Conservation (phyloP, 1,140 invertebrate species). For the Scaptomyza hsui region DNA sequence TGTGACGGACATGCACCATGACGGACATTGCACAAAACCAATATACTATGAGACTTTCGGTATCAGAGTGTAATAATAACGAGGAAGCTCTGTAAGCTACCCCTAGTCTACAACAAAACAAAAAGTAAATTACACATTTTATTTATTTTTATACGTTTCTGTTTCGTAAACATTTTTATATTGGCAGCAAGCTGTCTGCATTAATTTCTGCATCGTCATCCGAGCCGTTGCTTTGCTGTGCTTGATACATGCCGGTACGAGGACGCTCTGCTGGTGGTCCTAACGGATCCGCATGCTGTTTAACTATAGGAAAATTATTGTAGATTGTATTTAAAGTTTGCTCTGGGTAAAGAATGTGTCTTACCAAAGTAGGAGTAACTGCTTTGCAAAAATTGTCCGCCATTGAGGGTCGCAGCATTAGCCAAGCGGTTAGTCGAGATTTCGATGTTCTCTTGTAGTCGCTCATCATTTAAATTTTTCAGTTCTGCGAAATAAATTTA, state of each 20-base stretch:
- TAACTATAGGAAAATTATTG: conserved; percentile 27
- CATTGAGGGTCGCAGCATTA: conserved; percentile 24
- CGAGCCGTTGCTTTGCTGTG: conserved; percentile 88
- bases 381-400: conserved; percentile 45
- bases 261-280: conserved; percentile 90
- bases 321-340: not conserved
- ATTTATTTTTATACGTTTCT: too few species aligned
- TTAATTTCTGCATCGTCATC: conserved; percentile 91
- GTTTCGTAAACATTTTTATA: conserved; percentile 39
- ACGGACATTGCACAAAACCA: too few species aligned
- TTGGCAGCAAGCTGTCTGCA: conserved; percentile 92
- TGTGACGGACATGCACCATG: too few species aligned
- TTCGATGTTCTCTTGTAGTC: conserved; percentile 49
- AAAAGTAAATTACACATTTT: too few species aligned
- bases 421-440: conserved; percentile 24
- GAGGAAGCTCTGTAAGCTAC: too few species aligned
- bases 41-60: too few species aligned
- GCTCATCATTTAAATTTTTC: conserved; percentile 57
- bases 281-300: conserved; percentile 89
- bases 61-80: too few species aligned
- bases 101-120: too few species aligned
- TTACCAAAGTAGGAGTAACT: conserved; percentile 31
- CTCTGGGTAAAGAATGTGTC: not conserved
- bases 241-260: conserved; percentile 88
- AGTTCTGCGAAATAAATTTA: conserved; percentile 21